A percentile compares a stretch with the other conserved stretches of the same genome.
These are phyloP conservation scores for Clarias magur DNA, from an alignment of 2,113 vertebrate species.

Conservation along the genomic window DNA sequence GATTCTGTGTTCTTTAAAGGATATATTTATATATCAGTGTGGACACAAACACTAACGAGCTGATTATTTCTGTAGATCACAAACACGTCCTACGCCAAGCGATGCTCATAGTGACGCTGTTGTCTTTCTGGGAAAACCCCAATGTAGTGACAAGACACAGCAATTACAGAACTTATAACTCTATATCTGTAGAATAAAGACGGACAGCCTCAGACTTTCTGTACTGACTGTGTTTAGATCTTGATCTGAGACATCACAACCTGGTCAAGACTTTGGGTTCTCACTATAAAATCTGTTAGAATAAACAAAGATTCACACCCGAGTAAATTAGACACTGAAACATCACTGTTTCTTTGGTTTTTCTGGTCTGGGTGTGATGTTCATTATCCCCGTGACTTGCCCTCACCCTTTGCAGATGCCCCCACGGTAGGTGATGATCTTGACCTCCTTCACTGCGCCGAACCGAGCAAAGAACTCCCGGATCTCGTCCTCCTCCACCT, in stretches of 20 bases:
- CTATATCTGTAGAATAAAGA: too few species aligned
- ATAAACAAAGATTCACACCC: background rate
- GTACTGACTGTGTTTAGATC: background rate
- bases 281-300: background rate
- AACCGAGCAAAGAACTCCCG: conserved; percentile 82
- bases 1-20: background rate
- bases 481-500: conserved; percentile 91
- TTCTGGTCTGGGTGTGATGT: background rate
- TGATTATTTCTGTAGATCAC: background rate
- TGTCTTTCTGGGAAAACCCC: background rate
- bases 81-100: too few species aligned
- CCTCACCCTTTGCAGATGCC: conserved; percentile 93
- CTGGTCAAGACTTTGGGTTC: background rate
- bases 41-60: background rate
- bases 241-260: background rate
- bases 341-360: background rate
- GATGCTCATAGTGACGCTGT: too few species aligned
- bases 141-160: background rate
- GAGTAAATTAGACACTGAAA: background rate
- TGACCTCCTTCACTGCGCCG: conserved; percentile 89
- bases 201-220: too few species aligned
- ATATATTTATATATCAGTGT: background rate
- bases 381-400: too few species aligned
- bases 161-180: background rate
- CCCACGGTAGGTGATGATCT: conserved; percentile 91